These are phyloP conservation scores for Mesaphorura yosii DNA, from an alignment of 1,140 invertebrate species.

Conservation along the genomic window DNA sequence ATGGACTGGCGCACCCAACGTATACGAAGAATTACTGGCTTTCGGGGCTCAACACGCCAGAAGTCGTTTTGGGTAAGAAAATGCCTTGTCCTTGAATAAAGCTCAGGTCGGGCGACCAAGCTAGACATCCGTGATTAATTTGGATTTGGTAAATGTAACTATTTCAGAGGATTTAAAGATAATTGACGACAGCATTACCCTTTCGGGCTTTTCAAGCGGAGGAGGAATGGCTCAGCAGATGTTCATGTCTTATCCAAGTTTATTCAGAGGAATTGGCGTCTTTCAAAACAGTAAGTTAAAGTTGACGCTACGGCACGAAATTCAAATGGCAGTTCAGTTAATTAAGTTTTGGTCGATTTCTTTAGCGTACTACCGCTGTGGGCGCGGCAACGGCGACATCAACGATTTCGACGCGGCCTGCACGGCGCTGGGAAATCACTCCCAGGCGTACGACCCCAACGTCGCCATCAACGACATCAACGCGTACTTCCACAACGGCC, in stretches of 20 bases:
- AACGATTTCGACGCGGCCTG: constrained; percentile 22
- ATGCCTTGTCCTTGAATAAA: too few species aligned
- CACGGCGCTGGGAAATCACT: constrained; percentile 7
- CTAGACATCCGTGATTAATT: too few species aligned
- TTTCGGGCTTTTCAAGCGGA: constrained; percentile 23
- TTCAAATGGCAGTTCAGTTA: neutral
- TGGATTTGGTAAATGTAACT: too few species aligned
- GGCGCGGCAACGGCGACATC: constrained; percentile 17
- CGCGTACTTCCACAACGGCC: constrained; percentile 11
- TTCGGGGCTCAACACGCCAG: too few species aligned
- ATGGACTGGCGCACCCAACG: too few species aligned
- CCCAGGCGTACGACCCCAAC: constrained; percentile 9
- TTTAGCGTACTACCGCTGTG: constrained; percentile 31
- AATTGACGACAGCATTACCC: constrained; percentile 20
- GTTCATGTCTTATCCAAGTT: constrained; percentile 22
- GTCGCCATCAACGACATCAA: constrained; percentile 21
- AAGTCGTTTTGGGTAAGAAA: too few species aligned
- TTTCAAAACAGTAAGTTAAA: constrained; percentile 23
- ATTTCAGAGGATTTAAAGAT: too few species aligned
- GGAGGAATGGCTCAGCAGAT: constrained; percentile 26
- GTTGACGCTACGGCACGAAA: neutral
- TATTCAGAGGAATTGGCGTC: constrained; percentile 23
- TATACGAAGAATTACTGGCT: too few species aligned
- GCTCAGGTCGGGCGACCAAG: too few species aligned
- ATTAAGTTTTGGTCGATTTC: too few species aligned